Base-by-base conservation (phyloP, 1,140 invertebrate genomes). In the Rhagoletis pomonella region DNA sequence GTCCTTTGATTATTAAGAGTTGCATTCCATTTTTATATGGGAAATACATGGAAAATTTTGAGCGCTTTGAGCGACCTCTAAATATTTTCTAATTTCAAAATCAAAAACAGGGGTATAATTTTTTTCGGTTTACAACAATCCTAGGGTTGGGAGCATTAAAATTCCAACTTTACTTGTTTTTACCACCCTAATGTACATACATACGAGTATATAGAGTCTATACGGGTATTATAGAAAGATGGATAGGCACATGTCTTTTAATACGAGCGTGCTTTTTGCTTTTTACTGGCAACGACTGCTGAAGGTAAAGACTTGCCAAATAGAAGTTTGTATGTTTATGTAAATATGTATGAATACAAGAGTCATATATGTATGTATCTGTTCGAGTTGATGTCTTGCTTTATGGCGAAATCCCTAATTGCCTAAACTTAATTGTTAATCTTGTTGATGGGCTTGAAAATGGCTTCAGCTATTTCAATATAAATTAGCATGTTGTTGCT, bases 401-500 rank as follows among this genome's bases (percentile, higher is more conserved):
- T 73, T 73, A 73, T 73, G 17, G 17, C 65, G 29, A 29, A 29
- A 67, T 29, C 29, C 2, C 42, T 73, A 14, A 17, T 42, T 73
- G 44, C 39, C 42, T 17, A 73, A 73, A 12, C 14, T 73, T 73
- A 73, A 73, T 73, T 73, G 67, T 44, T 73, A 73, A 73, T 73
- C 10, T 73, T 73, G 67, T 47, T 73, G 67, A 73, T 73, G 67
- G 67, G 42, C 42, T 42, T 44, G 7, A 39, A 47, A 73, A 73
- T 73, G 42, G 0, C 4, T 14, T 65, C 3, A 19, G 29, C 5
- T 65, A 29, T 73, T 73, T 55, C 44, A 47, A 47, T 73, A 44
- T 47, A 14, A 10, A 73, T n/a, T 73, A 42, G 39, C 42, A 73
- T 29, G 42, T 73, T 73, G 67, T 73, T 44, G 67, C 39, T 73